Evolutionary conservation across 2,113 vertebrate genomes (phyloP), one percentile per base, ranked within the genome.

Genomic region (Laticauda laticaudata): DNA sequence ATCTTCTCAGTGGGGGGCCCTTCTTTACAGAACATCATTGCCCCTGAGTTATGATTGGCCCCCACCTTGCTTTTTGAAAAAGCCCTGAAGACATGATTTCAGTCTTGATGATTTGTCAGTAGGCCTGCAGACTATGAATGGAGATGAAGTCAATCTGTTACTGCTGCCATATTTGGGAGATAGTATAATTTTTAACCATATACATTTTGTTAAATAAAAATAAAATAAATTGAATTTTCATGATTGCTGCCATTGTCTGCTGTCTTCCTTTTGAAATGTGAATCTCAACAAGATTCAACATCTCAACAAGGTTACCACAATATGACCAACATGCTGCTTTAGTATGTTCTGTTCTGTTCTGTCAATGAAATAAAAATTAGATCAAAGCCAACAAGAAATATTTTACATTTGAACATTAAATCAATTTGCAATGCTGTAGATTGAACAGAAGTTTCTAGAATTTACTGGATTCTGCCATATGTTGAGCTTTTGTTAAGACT

Each of bases 401-500:
- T 69, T 92, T 94, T 87, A 20, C 34, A 5, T 21, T 12, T 11
- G 92, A 95, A 91, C 23, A n/a, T 24, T 34, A 89, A 6, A 0
- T 43, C 1, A 56, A 95, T 92, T 86, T 91, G 26, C 88, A 94
- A 95, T 94, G 55, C 21, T 94, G 26, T 86, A 91, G 95, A 91
- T 90, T 81, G 8, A 8, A 61, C 20, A 45, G 45, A 90, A 90
- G 92, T 59, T 95, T 91, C 94, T 92, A 93, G 89, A 96, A 95
- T 57, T 93, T 94, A 75, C 91, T 92, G 94, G 91, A 51, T 96
- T 94, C 85, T 59, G 59, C 95, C 95, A 93, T 94, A 95, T 96
- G 94, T 91, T 61, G 34, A 54, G 92, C 87, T 90, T 95, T 96
- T 95, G 89, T 93, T 94, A 97, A 96, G 91, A 59, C 90, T 93